Evolutionary conservation across 2,113 vertebrate species (phyloP), one percentile per base, ranked within the genome.

Genomic region (Clarias magur): DNA sequence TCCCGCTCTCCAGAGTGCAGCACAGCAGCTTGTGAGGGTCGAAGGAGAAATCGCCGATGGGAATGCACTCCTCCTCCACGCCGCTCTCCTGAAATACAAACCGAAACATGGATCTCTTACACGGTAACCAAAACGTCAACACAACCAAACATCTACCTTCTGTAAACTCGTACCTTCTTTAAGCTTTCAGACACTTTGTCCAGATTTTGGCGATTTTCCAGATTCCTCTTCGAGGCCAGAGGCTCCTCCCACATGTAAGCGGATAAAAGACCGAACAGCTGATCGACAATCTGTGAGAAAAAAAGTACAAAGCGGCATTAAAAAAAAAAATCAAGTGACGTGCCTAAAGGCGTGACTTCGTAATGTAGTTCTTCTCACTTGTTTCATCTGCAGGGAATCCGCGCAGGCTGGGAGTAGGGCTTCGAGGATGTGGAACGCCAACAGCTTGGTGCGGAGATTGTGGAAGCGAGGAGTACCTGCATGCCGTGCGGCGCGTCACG

Each of bases 1-100:
- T 96, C 30, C 95, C 95, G 17, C 93, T 95, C 90, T 96, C 95
- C 89, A 96, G 84, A 54, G 93, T 93, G 83, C 95, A 96, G 89
- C 95, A 96, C 70, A 94, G 92, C 57, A 95, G 85, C 87, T 96
- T 96, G 88, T 95, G 93, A 21, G 95, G 95, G 83, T 96, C 95
- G 84, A 96, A 96, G 54, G 95, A 96, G 90, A 96, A 96, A 87
- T 96, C 95, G 78, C 94, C 95, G 65, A 96, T 96, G 19, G 95
- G 93, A 90, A 96, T 94, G 90, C 94, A 96, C 90, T 96, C 95
- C 56, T 95, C 95, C 56, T 95, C 93, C 86, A 92, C 93, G 86
- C 89, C 90, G 83, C 89, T 59, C 83, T 91, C 93, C 94, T 95
- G 87, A 54, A 87, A 89, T 25, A 89, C 63, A 57, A 48, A 59